Conservation (phyloP, 2,113 vertebrate genomes). For the Trichomycterus rosablanca region DNA sequence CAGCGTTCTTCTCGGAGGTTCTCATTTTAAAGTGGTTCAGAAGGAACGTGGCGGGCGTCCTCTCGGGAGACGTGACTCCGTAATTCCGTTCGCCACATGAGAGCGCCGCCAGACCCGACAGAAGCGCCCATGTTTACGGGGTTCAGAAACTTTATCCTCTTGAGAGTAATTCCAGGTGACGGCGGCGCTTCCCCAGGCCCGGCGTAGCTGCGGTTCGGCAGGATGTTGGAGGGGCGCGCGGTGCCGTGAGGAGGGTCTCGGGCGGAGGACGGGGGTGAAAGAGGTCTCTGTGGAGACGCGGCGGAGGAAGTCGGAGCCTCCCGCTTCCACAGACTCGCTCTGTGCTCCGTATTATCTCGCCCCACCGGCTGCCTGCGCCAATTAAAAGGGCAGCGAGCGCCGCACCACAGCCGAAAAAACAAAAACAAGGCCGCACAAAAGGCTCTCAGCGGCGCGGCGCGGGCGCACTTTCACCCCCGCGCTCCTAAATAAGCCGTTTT, state of each 20-base stretch:
- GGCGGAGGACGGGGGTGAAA: conserved; percentile 58
- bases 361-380: conserved; percentile 65
- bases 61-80: too few relatives aligned
- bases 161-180: too few relatives aligned
- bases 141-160: too few relatives aligned
- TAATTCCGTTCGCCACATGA: too few relatives aligned
- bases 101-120: too few relatives aligned
- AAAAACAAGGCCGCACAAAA: conserved; percentile 55
- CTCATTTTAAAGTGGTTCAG: too few relatives aligned
- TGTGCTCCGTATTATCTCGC: conserved; percentile 63
- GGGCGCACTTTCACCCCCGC: conserved; percentile 50
- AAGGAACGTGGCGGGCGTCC: too few relatives aligned
- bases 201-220: conserved; percentile 48
- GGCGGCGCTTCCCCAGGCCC: conserved; percentile 35
- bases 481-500: conserved; percentile 30
- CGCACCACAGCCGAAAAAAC: conserved; percentile 20
- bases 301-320: conserved; percentile 52
- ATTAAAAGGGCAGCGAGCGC: conserved; percentile 47
- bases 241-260: conserved; percentile 48
- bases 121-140: too few relatives aligned
- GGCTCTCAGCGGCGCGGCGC: conserved; percentile 42
- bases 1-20: too few relatives aligned
- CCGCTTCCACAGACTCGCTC: conserved; percentile 64
- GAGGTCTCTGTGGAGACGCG: conserved; percentile 57
- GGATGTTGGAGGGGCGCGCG: conserved; percentile 66